These are phyloP conservation scores for Cassiopea andromeda DNA, from an alignment of 30 jellyfish, hydroid and myxozoan genomes.

Conservation along the genomic window DNA sequence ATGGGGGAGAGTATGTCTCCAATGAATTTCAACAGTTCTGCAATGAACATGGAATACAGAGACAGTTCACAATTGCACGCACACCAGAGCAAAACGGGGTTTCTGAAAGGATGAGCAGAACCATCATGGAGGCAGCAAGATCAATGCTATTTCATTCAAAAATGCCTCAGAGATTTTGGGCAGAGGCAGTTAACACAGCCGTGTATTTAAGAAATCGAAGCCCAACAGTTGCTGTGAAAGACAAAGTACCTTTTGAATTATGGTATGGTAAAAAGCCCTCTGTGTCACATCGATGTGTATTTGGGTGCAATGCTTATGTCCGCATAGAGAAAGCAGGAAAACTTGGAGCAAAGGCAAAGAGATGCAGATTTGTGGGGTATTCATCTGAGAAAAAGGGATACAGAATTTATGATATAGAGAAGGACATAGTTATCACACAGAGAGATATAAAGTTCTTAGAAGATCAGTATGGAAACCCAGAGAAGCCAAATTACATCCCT, in stretches of 20 bases:
- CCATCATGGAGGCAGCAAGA: conserved; percentile 14
- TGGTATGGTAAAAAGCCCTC: neutral
- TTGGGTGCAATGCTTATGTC: conserved; percentile 41
- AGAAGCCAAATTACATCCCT: neutral
- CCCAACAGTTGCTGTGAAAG: conserved; percentile 31
- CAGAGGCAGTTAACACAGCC: conserved; percentile 44
- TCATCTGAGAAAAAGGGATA: neutral
- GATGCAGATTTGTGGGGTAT: conserved; percentile 37
- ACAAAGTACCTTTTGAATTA: conserved; percentile 12
- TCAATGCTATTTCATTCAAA: conserved; percentile 33
- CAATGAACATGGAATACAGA: conserved; percentile 14
- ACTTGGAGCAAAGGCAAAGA: conserved; percentile 16
- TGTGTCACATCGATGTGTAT: conserved; percentile 10
- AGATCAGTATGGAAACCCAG: no score
- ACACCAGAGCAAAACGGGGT: conserved; percentile 54
- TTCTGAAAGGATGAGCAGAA: conserved; percentile 17
- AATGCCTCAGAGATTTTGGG: conserved; percentile 21
- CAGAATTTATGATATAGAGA: no score
- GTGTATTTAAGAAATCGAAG: conserved; percentile 31
- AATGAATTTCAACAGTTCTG: conserved; percentile 8
- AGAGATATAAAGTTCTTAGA: no score
- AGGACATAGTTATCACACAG: no score
- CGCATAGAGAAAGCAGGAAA: conserved; percentile 5
- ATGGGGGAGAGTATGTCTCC: neutral
- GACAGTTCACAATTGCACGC: neutral